Percentiles rank a stretch among this genome's conserved stretches.
Evolutionary conservation across 2,797 vertebrate genomes (phyloP).

Genomic region (Vireo griseus): DNA sequence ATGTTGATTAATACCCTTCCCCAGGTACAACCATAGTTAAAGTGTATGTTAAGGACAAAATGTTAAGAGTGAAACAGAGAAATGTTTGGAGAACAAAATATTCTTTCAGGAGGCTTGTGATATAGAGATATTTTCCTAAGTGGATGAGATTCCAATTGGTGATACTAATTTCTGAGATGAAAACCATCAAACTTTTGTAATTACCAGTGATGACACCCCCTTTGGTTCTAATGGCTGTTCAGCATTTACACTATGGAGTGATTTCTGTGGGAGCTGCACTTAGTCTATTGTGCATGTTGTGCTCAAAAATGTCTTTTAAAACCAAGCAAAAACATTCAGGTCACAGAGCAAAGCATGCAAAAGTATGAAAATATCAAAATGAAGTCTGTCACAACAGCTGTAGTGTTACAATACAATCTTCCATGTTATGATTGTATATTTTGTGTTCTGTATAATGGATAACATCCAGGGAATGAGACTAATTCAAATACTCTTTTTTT

Average conservation of each 20-base stretch:
- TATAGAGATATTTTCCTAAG: not conserved
- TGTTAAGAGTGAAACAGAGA: not conserved
- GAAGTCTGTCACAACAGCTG: slow-evolving; percentile 57
- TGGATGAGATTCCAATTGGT: not conserved
- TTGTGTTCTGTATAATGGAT: slow-evolving; percentile 51
- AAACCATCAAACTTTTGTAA: not conserved
- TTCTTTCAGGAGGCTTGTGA: not conserved
- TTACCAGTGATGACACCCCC: not conserved
- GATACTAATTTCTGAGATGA: not conserved
- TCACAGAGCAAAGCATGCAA: slow-evolving; percentile 11
- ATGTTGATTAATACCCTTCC: slow-evolving; percentile 30
- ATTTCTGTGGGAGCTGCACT: not conserved
- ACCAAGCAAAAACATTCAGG: slow-evolving; percentile 25
- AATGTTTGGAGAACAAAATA: not conserved
- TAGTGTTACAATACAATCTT: slow-evolving; percentile 57
- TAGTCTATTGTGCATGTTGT: not conserved
- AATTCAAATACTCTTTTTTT: slow-evolving; percentile 57
- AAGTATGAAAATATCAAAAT: slow-evolving; percentile 44
- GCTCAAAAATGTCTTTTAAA: slow-evolving; percentile 2
- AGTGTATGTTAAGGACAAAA: not conserved
- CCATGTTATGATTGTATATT: slow-evolving; percentile 55
- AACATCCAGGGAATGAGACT: slow-evolving; percentile 43
- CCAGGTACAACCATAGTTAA: not conserved
- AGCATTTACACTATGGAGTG: not conserved
- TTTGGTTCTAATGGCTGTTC: not conserved